These are phyloP conservation scores for Vollenhovia emeryi DNA, from an alignment of 1,140 invertebrate genomes.

Conservation along the genomic window DNA sequence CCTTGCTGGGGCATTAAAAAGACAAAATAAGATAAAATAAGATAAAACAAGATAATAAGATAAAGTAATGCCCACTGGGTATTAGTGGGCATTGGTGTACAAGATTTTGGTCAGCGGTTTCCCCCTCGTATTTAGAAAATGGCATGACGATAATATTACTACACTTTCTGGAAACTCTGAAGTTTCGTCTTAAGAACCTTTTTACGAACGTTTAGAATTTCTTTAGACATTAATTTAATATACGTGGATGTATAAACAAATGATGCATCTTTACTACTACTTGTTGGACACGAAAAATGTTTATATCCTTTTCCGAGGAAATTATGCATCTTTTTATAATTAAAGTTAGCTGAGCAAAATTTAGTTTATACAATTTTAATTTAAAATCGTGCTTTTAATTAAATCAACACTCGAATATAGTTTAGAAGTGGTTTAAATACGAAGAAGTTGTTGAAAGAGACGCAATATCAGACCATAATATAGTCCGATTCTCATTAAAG, in stretches of 20 bases:
- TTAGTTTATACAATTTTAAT: conserved; percentile 9
- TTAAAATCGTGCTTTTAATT: background rate
- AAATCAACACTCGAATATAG: background rate
- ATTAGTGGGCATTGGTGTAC: too few species aligned
- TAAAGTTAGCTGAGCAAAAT: background rate
- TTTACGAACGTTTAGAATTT: conserved; percentile 59
- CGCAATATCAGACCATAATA: background rate
- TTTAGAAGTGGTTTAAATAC: background rate
- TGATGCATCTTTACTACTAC: conserved; percentile 11
- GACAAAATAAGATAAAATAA: too few species aligned
- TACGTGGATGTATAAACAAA: background rate
- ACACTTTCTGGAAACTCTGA: conserved; percentile 41
- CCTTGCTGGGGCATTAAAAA: too few species aligned
- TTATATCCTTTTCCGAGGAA: background rate
- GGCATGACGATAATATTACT: conserved; percentile 61
- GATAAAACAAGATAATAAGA: too few species aligned
- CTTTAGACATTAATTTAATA: conserved; percentile 41
- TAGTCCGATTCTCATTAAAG: background rate
- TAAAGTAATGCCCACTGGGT: too few species aligned
- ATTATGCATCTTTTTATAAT: background rate
- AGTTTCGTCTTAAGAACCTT: background rate
- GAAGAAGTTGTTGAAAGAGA: background rate
- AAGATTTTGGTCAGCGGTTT: too few species aligned
- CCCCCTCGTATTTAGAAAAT: too few species aligned
- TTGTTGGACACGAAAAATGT: background rate